Conservation (phyloP, 2,113 vertebrate genomes). For the Pagrus major region DNA sequence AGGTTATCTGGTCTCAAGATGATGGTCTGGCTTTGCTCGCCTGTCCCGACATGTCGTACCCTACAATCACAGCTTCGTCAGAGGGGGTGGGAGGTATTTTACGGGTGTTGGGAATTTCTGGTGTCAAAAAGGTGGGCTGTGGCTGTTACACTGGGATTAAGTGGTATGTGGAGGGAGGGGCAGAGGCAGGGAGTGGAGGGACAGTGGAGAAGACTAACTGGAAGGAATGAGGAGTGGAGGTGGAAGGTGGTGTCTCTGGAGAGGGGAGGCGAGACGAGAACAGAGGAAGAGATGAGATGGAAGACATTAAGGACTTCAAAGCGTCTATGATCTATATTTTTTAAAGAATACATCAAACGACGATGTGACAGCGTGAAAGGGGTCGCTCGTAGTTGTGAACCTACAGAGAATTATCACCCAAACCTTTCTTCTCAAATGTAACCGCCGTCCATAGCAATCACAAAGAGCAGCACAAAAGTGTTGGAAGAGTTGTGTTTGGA, state of each 20-base stretch:
- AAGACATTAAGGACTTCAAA: conserved; percentile 1
- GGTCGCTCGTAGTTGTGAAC: neutral
- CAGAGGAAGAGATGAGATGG: neutral
- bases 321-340: neutral
- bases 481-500: too few species aligned
- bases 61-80: conserved; percentile 39
- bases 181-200: conserved; percentile 39
- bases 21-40: conserved; percentile 45
- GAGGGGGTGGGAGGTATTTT: conserved; percentile 33
- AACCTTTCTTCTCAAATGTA: too few species aligned
- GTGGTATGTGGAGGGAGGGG: conserved; percentile 70
- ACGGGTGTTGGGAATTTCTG: conserved; percentile 53
- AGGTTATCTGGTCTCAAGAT: conserved; percentile 66
- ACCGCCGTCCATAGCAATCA: too few species aligned
- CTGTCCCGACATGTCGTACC: conserved; percentile 52
- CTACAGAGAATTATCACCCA: neutral
- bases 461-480: too few species aligned
- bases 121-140: conserved; percentile 55
- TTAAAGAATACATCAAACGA: neutral
- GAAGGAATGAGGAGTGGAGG: conserved; percentile 45
- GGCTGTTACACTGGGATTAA: conserved; percentile 58
- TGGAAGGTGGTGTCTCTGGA: conserved; percentile 14
- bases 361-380: neutral
- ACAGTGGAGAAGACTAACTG: conserved; percentile 1
- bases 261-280: neutral